Evolutionary conservation across 2,113 vertebrate species (phyloP).

Genomic region (Phylloscopus trochiloides): DNA sequence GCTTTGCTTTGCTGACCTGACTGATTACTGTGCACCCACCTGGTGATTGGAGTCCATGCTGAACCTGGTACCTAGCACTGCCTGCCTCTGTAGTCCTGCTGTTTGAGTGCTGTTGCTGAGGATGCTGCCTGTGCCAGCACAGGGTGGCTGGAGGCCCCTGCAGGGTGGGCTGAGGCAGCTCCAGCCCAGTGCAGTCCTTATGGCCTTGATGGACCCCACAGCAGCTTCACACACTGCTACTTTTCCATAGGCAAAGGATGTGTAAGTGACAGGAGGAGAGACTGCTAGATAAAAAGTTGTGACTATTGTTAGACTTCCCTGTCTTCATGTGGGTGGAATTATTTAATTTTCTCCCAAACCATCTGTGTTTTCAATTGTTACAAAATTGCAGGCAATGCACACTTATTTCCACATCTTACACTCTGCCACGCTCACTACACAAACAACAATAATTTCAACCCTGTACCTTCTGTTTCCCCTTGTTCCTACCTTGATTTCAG

Average conservation of each 20-base stretch:
- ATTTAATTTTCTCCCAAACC: neutral
- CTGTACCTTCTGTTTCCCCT: neutral
- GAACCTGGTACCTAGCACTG: neutral
- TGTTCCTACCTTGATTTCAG: neutral
- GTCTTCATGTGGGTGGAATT: neutral
- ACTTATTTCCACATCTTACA: neutral
- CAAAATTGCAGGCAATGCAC: neutral
- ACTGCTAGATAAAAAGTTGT: neutral
- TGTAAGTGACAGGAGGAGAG: neutral
- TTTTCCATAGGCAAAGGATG: neutral
- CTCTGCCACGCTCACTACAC: neutral
- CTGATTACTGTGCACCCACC: too few species aligned
- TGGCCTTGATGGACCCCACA: neutral
- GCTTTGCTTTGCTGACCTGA: too few species aligned
- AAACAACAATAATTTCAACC: neutral
- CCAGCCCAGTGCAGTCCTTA: neutral
- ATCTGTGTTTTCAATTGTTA: neutral
- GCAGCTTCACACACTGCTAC: neutral
- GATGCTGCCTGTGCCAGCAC: neutral
- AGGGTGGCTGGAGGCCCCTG: neutral
- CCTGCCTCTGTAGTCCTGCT: fast-evolving
- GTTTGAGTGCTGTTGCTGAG: neutral
- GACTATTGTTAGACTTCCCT: slow-evolving; percentile 3
- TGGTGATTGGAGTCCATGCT: neutral
- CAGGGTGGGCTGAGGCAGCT: neutral